These are phyloP conservation scores for Zaprionus ornatus DNA, from an alignment of 1,140 invertebrate genomes.

Conservation along the genomic window DNA sequence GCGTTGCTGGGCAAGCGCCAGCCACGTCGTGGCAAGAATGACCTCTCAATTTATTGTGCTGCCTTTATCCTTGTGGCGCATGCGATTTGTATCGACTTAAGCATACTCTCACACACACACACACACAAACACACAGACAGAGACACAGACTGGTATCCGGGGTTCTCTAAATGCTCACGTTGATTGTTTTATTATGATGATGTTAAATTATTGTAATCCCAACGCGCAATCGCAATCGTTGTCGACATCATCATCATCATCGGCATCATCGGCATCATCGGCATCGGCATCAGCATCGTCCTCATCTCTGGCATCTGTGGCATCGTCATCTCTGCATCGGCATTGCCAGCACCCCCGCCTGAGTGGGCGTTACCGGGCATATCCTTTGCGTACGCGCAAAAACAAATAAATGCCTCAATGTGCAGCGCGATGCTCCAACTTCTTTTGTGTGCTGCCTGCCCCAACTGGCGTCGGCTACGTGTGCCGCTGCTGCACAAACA, in stretches of 20 bases:
- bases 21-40: conserved; percentile 69
- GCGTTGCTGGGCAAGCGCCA: conserved; percentile 42
- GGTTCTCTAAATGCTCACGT: conserved; percentile 65
- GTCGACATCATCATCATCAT: conserved; percentile 78
- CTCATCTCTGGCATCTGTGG: conserved; percentile 10
- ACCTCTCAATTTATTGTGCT: conserved; percentile 84
- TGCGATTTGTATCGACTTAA: conserved; percentile 79
- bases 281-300: conserved; percentile 35
- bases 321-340: conserved; percentile 41
- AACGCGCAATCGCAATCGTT: conserved; percentile 80
- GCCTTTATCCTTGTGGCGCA: conserved; percentile 79
- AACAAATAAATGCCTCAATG: conserved; percentile 71
- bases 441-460: neutral
- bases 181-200: conserved; percentile 84
- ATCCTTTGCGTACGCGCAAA: conserved; percentile 78
- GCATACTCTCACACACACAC: conserved; percentile 46
- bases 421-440: neutral
- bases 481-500: conserved; percentile 62
- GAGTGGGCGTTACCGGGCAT: conserved; percentile 70
- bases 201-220: conserved; percentile 84
- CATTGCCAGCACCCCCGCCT: conserved; percentile 5
- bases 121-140: neutral
- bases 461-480: conserved; percentile 36
- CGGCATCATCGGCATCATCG: conserved; percentile 65
- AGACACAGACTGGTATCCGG: neutral